Conservation (phyloP, 2,113 vertebrate species). For the Myrmophylax atrothorax region DNA sequence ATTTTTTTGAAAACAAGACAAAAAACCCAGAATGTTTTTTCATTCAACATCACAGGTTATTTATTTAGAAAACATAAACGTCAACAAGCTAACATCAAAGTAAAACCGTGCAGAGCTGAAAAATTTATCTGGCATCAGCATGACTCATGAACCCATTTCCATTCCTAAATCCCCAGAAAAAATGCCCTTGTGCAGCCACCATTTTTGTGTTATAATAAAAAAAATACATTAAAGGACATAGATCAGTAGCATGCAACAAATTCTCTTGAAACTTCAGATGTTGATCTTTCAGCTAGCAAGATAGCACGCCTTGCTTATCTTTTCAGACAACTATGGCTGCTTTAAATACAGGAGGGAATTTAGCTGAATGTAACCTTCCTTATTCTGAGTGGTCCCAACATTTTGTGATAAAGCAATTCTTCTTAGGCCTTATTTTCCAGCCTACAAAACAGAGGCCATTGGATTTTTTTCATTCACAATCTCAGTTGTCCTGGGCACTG, state of each 20-base stretch:
- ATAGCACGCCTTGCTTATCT: background rate
- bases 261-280: background rate
- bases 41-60: background rate
- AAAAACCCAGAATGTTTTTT: background rate
- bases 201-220: background rate
- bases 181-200: background rate
- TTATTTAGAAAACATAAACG: slow-evolving; percentile 4
- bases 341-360: background rate
- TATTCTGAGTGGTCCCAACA: background rate
- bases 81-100: slow-evolving; percentile 30
- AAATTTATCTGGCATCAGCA: background rate
- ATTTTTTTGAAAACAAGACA: background rate
- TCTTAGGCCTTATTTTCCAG: background rate
- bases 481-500: background rate
- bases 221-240: background rate
- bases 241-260: background rate
- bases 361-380: background rate
- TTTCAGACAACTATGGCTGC: background rate
- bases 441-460: background rate
- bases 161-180: background rate
- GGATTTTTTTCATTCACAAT: background rate
- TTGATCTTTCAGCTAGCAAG: background rate
- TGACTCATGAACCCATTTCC: background rate
- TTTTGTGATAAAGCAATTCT: background rate
- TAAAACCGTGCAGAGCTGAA: background rate